Conservation (phyloP, 2,888 invertebrate species). For the Globia sparganii region DNA sequence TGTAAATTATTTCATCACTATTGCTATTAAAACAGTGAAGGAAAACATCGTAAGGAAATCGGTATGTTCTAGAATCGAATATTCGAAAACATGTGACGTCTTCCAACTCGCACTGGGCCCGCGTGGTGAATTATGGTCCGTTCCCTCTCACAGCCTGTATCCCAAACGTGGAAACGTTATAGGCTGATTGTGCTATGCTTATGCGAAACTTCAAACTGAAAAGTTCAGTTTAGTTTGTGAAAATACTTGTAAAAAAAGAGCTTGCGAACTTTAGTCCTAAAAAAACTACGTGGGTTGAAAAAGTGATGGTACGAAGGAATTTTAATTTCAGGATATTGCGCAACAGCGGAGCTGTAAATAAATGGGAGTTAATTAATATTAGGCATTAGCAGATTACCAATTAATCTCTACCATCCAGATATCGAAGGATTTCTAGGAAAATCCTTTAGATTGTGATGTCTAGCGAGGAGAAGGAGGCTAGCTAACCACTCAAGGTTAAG, state of each 20-base stretch:
- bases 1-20: neutral
- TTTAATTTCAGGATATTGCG: neutral
- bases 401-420: neutral
- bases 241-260: neutral
- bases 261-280: neutral
- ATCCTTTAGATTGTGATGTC: neutral
- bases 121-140: no score
- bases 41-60: no score
- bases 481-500: neutral
- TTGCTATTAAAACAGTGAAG: neutral
- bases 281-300: neutral
- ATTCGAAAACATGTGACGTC: no score
- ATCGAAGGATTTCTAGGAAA: neutral
- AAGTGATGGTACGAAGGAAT: neutral
- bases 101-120: no score
- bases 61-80: no score
- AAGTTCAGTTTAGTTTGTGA: neutral
- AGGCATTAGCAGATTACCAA: neutral
- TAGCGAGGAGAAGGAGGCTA: neutral
- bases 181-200: no score
- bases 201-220: neutral
- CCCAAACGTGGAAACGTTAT: no score
- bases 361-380: neutral
- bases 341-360: neutral
- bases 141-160: no score